Conservation (phyloP, 2,888 invertebrate species). For the Metallyticus violacea region DNA sequence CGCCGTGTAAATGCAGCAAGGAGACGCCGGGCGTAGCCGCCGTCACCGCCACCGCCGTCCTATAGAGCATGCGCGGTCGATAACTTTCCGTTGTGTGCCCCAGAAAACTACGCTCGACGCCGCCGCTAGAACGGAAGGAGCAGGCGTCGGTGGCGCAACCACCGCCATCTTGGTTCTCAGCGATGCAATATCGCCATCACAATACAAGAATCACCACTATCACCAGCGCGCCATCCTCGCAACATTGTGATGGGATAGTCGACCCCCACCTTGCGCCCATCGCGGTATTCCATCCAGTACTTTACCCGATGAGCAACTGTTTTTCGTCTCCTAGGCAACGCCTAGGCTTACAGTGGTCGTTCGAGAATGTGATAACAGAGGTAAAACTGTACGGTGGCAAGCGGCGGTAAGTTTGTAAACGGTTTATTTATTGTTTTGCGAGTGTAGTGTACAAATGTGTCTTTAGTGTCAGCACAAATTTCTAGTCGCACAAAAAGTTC, state of each 20-base stretch:
- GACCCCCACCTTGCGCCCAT: too few relatives aligned
- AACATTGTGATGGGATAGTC: background rate
- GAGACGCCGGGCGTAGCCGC: background rate
- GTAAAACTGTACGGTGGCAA: background rate
- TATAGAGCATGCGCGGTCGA: background rate
- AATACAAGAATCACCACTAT: too few relatives aligned
- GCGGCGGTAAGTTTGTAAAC: background rate
- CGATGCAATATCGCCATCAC: background rate
- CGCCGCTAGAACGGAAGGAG: background rate
- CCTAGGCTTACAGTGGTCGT: too few relatives aligned
- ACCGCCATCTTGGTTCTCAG: background rate
- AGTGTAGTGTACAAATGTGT: background rate
- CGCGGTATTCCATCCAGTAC: background rate
- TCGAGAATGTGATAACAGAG: background rate
- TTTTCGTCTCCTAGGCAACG: background rate
- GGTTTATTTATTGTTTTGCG: background rate
- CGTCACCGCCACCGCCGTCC: background rate
- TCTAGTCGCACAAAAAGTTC: background rate
- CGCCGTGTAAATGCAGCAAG: conserved; percentile 14
- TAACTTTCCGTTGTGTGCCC: background rate
- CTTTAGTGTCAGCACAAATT: background rate
- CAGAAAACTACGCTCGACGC: background rate
- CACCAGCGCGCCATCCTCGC: background rate
- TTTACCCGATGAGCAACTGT: background rate
- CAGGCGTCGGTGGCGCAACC: background rate